Conservation (phyloP, 2,113 vertebrate genomes). For the Aegotheles bennettii region DNA sequence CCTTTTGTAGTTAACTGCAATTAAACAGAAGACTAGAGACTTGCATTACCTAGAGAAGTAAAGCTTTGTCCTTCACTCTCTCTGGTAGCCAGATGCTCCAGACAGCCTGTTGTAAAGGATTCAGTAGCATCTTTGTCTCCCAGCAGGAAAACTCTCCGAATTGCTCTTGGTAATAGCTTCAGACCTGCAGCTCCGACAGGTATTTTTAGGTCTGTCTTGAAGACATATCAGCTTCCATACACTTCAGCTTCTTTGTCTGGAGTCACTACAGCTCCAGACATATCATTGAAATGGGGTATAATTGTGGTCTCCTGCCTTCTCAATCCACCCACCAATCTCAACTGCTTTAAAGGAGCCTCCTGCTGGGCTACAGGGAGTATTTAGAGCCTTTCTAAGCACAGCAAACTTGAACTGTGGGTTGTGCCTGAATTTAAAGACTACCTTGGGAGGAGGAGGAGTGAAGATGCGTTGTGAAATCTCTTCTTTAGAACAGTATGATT, state of each 20-base stretch:
- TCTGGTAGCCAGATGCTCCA: not conserved
- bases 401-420: constrained; percentile 48
- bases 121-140: constrained; percentile 38
- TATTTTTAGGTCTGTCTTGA: constrained; percentile 78
- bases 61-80: not conserved
- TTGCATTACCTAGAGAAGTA: not conserved
- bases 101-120: constrained; percentile 37
- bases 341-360: constrained; percentile 54
- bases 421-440: constrained; percentile 20
- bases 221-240: constrained; percentile 60
- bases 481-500: not conserved
- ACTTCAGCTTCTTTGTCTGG: constrained; percentile 70
- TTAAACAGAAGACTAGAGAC: not conserved
- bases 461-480: not conserved
- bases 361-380: constrained; percentile 62
- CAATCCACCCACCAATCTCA: constrained; percentile 72
- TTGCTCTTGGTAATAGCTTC: constrained; percentile 58
- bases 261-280: constrained; percentile 65
- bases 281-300: constrained; percentile 68
- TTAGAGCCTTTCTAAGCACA: constrained; percentile 61
- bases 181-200: constrained; percentile 63
- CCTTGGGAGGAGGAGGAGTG: not conserved
- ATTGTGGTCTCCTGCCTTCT: constrained; percentile 72
- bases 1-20: not conserved
- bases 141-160: constrained; percentile 63